Evolutionary conservation across 2,113 vertebrate species (phyloP).

Genomic region (Leucosticte australis): DNA sequence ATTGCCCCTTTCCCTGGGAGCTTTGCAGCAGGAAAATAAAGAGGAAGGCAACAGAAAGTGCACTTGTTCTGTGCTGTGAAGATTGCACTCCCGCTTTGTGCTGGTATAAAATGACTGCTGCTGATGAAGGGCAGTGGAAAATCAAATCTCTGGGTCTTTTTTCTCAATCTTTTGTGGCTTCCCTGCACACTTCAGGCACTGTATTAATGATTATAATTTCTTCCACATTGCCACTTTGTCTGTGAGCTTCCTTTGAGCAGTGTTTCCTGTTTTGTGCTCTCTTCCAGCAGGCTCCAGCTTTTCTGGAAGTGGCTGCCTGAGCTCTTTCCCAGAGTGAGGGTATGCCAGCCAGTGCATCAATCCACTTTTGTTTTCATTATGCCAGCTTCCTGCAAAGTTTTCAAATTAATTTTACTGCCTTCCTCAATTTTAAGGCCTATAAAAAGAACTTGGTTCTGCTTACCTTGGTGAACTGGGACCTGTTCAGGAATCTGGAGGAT

Average conservation of each 20-base stretch:
- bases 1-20: slow-evolving; percentile 2
- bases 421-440: slow-evolving; percentile 63
- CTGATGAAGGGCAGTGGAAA: slow-evolving; percentile 4
- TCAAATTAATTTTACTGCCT: slow-evolving; percentile 76
- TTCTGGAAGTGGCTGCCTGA: slow-evolving; percentile 40
- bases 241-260: not conserved
- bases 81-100: not conserved
- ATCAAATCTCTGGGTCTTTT: slow-evolving; percentile 21
- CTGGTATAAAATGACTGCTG: slow-evolving; percentile 1
- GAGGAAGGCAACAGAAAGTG: not conserved
- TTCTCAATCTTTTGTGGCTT: not conserved
- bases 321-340: slow-evolving; percentile 58
- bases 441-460: slow-evolving; percentile 50
- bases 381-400: slow-evolving; percentile 70
- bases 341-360: slow-evolving; percentile 54
- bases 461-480: slow-evolving; percentile 60
- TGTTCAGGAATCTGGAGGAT: slow-evolving; percentile 30
- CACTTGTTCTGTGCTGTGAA: not conserved
- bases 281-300: slow-evolving; percentile 22
- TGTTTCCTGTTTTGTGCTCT: not conserved
- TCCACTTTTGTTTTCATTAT: slow-evolving; percentile 73
- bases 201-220: slow-evolving; percentile 53
- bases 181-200: not conserved
- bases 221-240: slow-evolving; percentile 22
- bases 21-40: not conserved